Evolutionary conservation across 2,797 vertebrate genomes (phyloP).

Genomic region (Pitangus sulphuratus): DNA sequence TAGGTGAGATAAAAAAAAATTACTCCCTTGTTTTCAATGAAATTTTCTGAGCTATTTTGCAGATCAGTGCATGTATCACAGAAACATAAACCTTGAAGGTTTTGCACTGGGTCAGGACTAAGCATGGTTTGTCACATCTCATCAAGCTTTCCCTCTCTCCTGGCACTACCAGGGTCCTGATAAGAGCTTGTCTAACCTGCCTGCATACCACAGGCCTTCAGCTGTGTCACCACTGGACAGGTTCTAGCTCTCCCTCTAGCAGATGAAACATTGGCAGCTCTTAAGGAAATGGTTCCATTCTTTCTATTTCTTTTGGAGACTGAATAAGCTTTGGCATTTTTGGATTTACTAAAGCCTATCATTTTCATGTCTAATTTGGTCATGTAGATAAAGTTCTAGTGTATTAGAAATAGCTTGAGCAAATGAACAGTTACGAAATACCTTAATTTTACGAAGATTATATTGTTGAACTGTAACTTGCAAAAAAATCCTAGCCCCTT

Average conservation of each 20-base stretch:
- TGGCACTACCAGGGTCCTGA: not conserved
- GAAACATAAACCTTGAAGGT: not conserved
- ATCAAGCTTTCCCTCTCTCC: not conserved
- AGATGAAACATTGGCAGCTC: not conserved
- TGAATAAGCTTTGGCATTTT: not conserved
- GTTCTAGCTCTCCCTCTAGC: not conserved
- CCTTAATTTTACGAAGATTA: not conserved
- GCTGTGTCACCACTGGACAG: not conserved
- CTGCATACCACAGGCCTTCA: not conserved
- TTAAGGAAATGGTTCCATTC: not conserved
- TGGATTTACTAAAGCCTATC: not conserved
- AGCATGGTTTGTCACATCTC: not conserved
- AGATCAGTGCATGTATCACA: not conserved
- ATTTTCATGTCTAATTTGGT: not conserved
- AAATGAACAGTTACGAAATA: not conserved
- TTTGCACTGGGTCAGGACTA: not conserved
- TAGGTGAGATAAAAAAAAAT: not conserved
- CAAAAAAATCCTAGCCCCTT: not conserved
- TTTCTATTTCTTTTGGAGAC: not conserved
- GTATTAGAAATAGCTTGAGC: not conserved
- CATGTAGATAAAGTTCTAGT: not conserved
- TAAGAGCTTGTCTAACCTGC: not conserved
- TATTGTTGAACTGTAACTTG: not conserved
- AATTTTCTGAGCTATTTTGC: not conserved
- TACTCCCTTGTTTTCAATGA: rapidly evolving